Percentiles rank a stretch among this genome's conserved stretches.
phyloP scores from a whole-genome alignment of 2,797 vertebrate genomes.

The Lagocephalus sceleratus region DNA sequence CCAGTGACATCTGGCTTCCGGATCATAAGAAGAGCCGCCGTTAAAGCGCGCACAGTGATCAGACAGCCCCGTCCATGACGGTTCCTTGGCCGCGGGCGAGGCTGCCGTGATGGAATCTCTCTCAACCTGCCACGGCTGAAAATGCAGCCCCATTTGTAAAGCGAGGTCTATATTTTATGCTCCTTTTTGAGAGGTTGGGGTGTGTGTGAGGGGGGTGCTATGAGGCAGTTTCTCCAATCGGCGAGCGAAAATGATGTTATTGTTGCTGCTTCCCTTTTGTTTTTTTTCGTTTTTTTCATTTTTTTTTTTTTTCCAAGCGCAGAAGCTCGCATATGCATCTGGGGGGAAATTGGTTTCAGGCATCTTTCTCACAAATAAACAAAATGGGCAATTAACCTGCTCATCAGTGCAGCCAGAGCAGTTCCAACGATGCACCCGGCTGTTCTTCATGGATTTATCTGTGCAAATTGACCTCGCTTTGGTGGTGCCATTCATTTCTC shows the following conservation, averaged over 20 bases:
- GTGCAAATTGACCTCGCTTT: slow-evolving; percentile 74
- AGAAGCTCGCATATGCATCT: slow-evolving; percentile 55
- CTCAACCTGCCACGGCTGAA: slow-evolving; percentile 23
- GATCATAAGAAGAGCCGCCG: slow-evolving; percentile 68
- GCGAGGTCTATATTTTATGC: slow-evolving; percentile 22
- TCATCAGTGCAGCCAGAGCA: slow-evolving; percentile 59
- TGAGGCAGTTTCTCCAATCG: slow-evolving; percentile 2
- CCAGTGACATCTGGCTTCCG: slow-evolving; percentile 69
- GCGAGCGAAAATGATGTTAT: slow-evolving; percentile 27
- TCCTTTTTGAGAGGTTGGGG: not conserved
- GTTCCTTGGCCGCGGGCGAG: slow-evolving; percentile 47
- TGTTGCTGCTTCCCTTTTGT: slow-evolving; percentile 19
- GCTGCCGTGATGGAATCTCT: slow-evolving; percentile 38
- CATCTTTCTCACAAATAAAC: slow-evolving; percentile 69
- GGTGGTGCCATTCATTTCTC: slow-evolving; percentile 70
- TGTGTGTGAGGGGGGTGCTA: not conserved
- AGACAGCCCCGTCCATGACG: slow-evolving; percentile 47
- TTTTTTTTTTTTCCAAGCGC: slow-evolving; percentile 24
- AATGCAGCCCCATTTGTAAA: slow-evolving; percentile 10
- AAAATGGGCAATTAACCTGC: slow-evolving; percentile 75
- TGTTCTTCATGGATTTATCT: slow-evolving; percentile 74
- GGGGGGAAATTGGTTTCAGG: slow-evolving; percentile 63
- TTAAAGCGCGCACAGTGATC: slow-evolving; percentile 61
- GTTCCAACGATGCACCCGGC: slow-evolving; percentile 55
- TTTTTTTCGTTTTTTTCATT: not conserved